phyloP scores from a whole-genome alignment of 2,888 invertebrate genomes.

The Charanyca ferruginea region DNA sequence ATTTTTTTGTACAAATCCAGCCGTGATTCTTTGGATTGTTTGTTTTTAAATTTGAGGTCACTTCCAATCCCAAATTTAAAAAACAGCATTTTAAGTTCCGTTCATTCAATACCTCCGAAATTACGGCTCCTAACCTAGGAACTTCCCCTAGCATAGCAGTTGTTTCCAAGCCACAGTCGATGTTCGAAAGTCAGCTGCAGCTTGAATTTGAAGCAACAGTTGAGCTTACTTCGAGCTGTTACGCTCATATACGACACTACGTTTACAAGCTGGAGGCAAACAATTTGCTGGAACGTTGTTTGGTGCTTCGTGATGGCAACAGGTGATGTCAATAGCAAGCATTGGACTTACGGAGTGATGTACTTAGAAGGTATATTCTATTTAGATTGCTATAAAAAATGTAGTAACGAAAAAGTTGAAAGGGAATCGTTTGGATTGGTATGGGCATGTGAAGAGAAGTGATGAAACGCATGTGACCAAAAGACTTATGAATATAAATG shows the following conservation, averaged over 20 bases:
- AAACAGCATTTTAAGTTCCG: background rate
- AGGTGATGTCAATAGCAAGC: slow-evolving; percentile 9
- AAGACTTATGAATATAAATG: too few relatives aligned
- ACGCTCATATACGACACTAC: slow-evolving; percentile 26
- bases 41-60: too few relatives aligned
- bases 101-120: background rate
- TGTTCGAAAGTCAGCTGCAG: slow-evolving; percentile 23
- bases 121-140: background rate
- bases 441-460: too few relatives aligned
- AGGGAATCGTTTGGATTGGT: too few relatives aligned
- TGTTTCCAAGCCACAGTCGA: slow-evolving; percentile 3
- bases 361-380: too few relatives aligned
- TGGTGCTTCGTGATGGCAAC: slow-evolving; percentile 10
- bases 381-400: too few relatives aligned
- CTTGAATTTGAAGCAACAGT: slow-evolving; percentile 45
- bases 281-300: slow-evolving; percentile 16
- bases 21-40: too few relatives aligned
- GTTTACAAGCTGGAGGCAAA: slow-evolving; percentile 31
- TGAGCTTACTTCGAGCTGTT: slow-evolving; percentile 40
- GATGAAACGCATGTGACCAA: too few relatives aligned
- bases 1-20: too few relatives aligned
- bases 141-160: background rate
- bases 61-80: too few relatives aligned
- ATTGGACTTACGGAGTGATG: background rate
- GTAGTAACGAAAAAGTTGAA: too few relatives aligned